Evolutionary conservation across 2,797 vertebrate genomes (phyloP), one percentile per base, ranked within the genome.

Genomic region (Argentina silus): DNA sequence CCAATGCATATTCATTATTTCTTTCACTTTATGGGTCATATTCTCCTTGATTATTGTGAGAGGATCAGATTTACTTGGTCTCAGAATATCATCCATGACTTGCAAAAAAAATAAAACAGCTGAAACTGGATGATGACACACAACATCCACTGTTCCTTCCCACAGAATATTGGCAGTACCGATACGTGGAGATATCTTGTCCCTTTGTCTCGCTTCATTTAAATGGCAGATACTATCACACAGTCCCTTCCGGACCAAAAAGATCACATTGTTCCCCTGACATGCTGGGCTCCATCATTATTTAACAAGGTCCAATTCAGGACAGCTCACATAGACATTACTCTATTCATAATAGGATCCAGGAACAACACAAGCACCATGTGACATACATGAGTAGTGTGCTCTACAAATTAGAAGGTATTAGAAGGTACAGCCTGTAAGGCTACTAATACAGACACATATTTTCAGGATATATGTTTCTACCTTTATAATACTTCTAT

Each of bases 181-280:
- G 87, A 89, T 90, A 88, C 83, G 78, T 48, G 74, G 70, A 67
- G 64, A 80, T 83, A 81, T 76, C 64, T 72, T 65, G 74, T 80
- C 81, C 82, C 86, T 91, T 91, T 88, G 89, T 91, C 86, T 87
- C 60, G 81, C 86, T 88, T 82, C 83, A 82, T 89, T 92, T 90
- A 83, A 84, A 84, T 80, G 55, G 68, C 71, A 67, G 89, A 88
- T 91, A 78, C 72, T 78, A 88, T 91, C 90, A 86, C 91, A 81
- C 72, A 51, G 78, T 83, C 81, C 88, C 84, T 87, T 91, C 90
- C 86, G 74, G 81, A 86, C 77, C 81, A 36, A 82, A 85, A 89
- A 83, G 86, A 91, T 87, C 85, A 72, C 87, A 83, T 86, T 89
- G 89, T 89, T 82, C 78, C 79, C 81, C 81, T 87, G 81, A 88